Evolutionary conservation across 1,140 invertebrate species (phyloP), one percentile per base, ranked within the genome.

Genomic region (Drosophila chauvacae): DNA sequence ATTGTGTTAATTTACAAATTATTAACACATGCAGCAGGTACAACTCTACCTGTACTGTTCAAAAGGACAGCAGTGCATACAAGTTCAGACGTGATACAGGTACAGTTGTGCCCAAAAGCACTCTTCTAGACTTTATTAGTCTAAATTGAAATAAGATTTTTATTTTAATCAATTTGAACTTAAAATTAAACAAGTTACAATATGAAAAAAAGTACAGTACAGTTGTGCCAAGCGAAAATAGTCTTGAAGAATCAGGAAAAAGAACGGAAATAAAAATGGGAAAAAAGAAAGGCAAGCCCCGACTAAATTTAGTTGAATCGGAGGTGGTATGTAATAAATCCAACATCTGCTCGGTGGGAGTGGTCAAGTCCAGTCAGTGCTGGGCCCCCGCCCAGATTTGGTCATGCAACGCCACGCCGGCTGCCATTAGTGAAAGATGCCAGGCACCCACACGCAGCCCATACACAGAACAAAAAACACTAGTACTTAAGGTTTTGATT

Each of bases 261-360:
- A 2, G 26, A 26, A 26, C 26, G 14, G 1, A 5, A 13, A 14
- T 13, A 30, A 16, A 5, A 16, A 14, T 2, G 4, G 4, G 4
- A 4, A n/a, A 50, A 30, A 55, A 16, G 11, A 16, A 30, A 7
- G 28, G 33, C 23, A 33, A 26, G 47, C 13, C 33, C 4, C 7
- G 23, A 13, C 39, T 56, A 56, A 42, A 70, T 47, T 68, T 45
- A 68, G 14, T 45, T n/a, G n/a, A 23, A 45, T 30, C 23, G 61
- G 51, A 64, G 26, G 65, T 56, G 66, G 39, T 56, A 68, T 53
- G 63, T 53, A 55, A 68, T 70, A 70, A 68, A 70, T 70, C 33
- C 48, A n/a, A n/a, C 61, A 69, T 66, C 66, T 66, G 60, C 47
- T 45, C n/a, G 2, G 28, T 13, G 57, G 62, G 62, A 41, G 62